phyloP scores from a whole-genome alignment of 2,888 invertebrate genomes.

The Nymphalis c-album region DNA sequence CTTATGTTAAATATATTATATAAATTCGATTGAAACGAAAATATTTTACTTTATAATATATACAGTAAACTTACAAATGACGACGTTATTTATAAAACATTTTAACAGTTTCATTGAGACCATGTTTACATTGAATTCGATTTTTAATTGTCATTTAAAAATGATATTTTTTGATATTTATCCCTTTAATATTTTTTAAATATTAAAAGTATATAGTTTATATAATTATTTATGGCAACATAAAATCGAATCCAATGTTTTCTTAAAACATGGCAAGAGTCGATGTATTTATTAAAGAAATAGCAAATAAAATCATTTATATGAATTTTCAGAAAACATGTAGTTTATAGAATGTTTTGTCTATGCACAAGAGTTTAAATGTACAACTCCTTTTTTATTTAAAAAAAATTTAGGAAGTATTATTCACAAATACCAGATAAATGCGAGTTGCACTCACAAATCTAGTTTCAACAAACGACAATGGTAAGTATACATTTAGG shows the following conservation, averaged over 20 bases:
- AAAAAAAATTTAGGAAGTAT: too few species aligned
- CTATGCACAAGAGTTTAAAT: too few species aligned
- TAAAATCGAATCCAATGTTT: slow-evolving; percentile 11
- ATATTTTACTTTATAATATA: slow-evolving; percentile 12
- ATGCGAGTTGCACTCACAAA: too few species aligned
- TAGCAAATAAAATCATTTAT: too few species aligned
- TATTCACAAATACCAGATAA: too few species aligned
- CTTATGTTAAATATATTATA: not conserved
- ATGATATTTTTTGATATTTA: not conserved
- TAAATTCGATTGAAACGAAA: slow-evolving; percentile 6
- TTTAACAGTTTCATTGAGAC: slow-evolving; percentile 1
- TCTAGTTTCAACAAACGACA: too few species aligned
- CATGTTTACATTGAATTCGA: not conserved
- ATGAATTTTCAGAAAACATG: too few species aligned
- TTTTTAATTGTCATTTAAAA: not conserved
- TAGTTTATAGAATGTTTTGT: too few species aligned
- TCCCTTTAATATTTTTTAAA: not conserved
- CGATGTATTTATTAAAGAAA: slow-evolving; percentile 18
- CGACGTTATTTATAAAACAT: not conserved
- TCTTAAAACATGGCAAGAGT: slow-evolving; percentile 53
- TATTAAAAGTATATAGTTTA: not conserved
- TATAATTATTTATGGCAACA: not conserved
- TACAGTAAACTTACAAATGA: slow-evolving; percentile 20
- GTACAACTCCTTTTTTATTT: too few species aligned
- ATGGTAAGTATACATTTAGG: too few species aligned